Percentiles rank a stretch among this genome's conserved stretches.
Evolutionary conservation across 2,888 invertebrate genomes (phyloP).

Genomic region (Lithophane leautieri): DNA sequence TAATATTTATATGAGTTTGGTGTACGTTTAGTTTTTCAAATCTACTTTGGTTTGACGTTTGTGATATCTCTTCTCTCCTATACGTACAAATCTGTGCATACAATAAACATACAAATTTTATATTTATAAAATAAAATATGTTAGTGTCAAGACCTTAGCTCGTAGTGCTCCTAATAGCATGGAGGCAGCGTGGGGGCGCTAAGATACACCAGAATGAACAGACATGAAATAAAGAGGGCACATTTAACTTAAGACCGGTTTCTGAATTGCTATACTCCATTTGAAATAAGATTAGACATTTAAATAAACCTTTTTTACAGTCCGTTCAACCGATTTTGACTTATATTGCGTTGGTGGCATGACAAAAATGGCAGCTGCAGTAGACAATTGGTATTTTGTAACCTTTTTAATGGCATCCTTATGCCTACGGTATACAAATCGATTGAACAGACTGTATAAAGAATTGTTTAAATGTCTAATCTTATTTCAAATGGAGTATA

Average conservation of each 20-base stretch:
- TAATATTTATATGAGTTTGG: conserved; percentile 18
- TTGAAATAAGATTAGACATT: too few species aligned
- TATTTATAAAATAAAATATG: conserved; percentile 16
- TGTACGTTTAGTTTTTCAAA: background rate
- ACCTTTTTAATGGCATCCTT: too few species aligned
- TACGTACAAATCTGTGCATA: conserved; percentile 20
- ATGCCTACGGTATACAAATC: too few species aligned
- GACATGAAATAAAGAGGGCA: conserved; percentile 79
- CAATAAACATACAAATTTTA: conserved; percentile 11
- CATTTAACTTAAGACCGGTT: background rate
- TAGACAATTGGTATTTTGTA: too few species aligned
- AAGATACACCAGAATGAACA: conserved; percentile 68
- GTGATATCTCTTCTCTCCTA: conserved; percentile 20
- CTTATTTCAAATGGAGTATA: too few species aligned
- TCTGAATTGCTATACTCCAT: background rate
- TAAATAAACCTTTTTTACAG: too few species aligned
- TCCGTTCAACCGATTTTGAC: too few species aligned
- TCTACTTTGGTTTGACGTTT: conserved; percentile 20
- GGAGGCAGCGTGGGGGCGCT: conserved; percentile 78
- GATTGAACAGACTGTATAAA: too few species aligned
- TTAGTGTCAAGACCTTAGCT: conserved; percentile 75
- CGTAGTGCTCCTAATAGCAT: conserved; percentile 76
- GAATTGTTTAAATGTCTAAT: too few species aligned
- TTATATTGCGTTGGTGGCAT: too few species aligned
- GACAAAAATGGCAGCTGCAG: too few species aligned